These are phyloP conservation scores for Patella ulyssiponensis DNA, from an alignment of 2,888 invertebrate species.

Conservation along the genomic window DNA sequence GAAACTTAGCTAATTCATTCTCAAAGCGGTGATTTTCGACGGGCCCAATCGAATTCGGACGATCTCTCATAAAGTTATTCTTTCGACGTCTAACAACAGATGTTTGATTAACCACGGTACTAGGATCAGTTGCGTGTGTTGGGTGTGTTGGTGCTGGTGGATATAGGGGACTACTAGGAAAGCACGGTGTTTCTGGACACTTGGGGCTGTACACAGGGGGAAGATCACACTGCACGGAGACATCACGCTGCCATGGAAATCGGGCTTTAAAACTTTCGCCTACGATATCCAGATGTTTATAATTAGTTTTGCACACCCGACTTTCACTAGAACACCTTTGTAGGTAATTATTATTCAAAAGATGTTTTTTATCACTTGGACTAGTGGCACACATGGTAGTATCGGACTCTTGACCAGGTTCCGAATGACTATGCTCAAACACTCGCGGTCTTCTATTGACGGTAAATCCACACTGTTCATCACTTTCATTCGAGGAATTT, in stretches of 20 bases:
- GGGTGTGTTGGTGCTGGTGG: conserved; percentile 16
- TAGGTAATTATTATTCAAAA: conserved; percentile 7
- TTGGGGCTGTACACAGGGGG: neutral
- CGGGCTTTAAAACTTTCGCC: conserved; percentile 60
- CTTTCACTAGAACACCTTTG: conserved; percentile 22
- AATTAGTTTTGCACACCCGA: conserved; percentile 13
- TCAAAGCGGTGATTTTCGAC: conserved; percentile 39
- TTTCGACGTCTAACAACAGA: conserved; percentile 19
- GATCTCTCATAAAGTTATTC: conserved; percentile 27
- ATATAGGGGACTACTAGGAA: conserved; percentile 7
- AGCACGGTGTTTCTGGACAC: neutral
- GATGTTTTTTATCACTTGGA: neutral
- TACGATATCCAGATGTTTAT: conserved; percentile 55
- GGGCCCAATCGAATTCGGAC: conserved; percentile 42
- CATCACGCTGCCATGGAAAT: conserved; percentile 66
- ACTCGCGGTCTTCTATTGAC: neutral
- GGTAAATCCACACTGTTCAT: neutral
- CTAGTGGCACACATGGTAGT: neutral
- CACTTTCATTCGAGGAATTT: neutral
- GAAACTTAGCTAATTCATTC: conserved; percentile 44
- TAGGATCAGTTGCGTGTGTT: neutral
- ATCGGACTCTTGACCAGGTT: neutral
- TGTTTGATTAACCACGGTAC: neutral
- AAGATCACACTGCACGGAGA: conserved; percentile 60
- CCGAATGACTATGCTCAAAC: neutral